Conservation (phyloP, 2,113 vertebrate species). For the Tamias sibiricus region DNA sequence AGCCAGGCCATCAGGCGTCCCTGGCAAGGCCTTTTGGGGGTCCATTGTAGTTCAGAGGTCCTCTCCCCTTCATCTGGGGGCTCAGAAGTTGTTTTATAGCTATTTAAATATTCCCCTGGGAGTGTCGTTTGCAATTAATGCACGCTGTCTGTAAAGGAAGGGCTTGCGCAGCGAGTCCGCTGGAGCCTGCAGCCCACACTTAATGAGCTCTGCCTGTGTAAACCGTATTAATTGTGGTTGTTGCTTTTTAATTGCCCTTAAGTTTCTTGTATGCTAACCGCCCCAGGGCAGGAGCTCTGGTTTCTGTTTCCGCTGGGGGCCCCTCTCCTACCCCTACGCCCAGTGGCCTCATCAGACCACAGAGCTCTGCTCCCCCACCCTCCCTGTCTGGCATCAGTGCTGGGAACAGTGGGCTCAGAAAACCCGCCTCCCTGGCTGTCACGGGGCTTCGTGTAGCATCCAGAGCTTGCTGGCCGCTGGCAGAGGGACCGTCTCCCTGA, state of each 20-base stretch:
- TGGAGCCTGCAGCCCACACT: constrained; percentile 24
- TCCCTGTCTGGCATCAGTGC: not conserved
- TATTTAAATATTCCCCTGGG: constrained; percentile 8
- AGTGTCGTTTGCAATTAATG: constrained; percentile 2
- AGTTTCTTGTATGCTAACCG: constrained; percentile 57
- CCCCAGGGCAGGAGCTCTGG: constrained; percentile 67
- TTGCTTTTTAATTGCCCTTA: constrained; percentile 75
- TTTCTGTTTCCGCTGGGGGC: constrained; percentile 66
- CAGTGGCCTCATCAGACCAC: not conserved
- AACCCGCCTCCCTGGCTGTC: not conserved
- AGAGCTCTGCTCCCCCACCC: not conserved
- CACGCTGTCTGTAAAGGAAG: constrained; percentile 46
- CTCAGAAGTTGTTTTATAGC: not conserved
- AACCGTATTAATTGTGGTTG: constrained; percentile 70
- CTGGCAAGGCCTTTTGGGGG: not conserved
- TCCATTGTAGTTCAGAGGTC: not conserved
- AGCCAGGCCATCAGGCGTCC: not conserved
- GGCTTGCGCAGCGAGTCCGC: constrained; percentile 38
- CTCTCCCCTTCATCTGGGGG: not conserved
- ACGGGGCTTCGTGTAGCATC: not conserved
- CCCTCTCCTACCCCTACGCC: not conserved
- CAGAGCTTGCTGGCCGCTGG: not conserved
- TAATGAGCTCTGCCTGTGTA: constrained; percentile 79
- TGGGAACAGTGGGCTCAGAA: not conserved
- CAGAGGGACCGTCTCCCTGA: not conserved